A percentile compares a stretch with the other conserved stretches of the same genome.
phyloP scores from a whole-genome alignment of 1,140 invertebrate genomes.

The Drosophila baimaii region DNA sequence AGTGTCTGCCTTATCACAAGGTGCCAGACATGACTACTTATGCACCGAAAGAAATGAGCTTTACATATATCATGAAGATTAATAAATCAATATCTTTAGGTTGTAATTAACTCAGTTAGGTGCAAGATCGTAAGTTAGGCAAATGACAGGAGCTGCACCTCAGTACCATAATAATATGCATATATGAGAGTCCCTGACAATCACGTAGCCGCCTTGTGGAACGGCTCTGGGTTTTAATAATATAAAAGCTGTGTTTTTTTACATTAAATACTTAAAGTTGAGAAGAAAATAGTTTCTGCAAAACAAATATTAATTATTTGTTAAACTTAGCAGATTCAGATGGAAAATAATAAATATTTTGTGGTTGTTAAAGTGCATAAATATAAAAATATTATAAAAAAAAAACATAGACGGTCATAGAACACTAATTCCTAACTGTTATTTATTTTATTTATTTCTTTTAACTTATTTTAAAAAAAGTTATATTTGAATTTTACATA shows the following conservation, averaged over 20 bases:
- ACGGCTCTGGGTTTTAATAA: neutral
- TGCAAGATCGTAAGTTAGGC: neutral
- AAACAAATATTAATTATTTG: neutral
- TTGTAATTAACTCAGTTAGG: neutral
- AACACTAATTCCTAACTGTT: neutral
- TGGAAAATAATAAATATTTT: neutral
- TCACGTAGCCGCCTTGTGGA: neutral
- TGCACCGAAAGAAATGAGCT: neutral
- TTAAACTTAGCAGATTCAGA: neutral
- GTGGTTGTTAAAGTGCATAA: too few relatives aligned
- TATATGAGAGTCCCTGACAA: neutral
- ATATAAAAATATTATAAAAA: neutral
- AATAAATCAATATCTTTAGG: neutral
- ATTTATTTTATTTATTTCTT: neutral
- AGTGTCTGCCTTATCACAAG: slow-evolving; percentile 47
- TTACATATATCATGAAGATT: neutral
- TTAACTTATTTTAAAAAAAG: neutral
- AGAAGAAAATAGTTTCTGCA: too few relatives aligned
- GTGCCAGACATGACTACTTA: slow-evolving; percentile 16
- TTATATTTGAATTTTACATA: neutral
- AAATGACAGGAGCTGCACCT: neutral
- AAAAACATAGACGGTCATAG: rapidly evolving
- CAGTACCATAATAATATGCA: neutral
- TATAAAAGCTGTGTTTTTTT: neutral
- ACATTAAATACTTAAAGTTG: too few relatives aligned